Percentiles rank a stretch among this genome's conserved stretches.
phyloP scores from a whole-genome alignment of 1,140 invertebrate genomes.

The Zaprionus tsacasi region DNA sequence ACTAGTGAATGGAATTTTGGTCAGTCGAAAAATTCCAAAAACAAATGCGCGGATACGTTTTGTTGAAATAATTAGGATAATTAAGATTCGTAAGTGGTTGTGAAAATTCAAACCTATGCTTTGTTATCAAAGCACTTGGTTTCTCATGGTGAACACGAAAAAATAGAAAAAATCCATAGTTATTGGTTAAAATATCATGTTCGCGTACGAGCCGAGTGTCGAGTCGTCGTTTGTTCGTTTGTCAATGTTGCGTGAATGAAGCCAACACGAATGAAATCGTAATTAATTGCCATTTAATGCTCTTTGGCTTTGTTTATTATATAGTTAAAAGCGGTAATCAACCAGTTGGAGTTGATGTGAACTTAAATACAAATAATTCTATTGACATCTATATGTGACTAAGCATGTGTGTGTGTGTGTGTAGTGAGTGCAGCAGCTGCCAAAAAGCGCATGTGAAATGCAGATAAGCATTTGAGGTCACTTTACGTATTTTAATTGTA shows the following conservation, averaged over 20 bases:
- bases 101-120: conserved; percentile 30
- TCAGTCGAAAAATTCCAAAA: conserved; percentile 57
- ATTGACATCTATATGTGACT: conserved; percentile 18
- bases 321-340: conserved; percentile 42
- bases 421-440: conserved; percentile 53
- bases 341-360: conserved; percentile 25
- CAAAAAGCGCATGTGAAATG: conserved; percentile 65
- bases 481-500: conserved; percentile 51
- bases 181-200: conserved; percentile 36
- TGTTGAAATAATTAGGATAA: conserved; percentile 42
- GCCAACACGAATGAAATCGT: conserved; percentile 66
- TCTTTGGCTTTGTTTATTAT: conserved; percentile 59
- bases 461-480: conserved; percentile 55
- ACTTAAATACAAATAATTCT: conserved; percentile 52
- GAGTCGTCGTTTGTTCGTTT: conserved; percentile 42
- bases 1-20: conserved; percentile 54
- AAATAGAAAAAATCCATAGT: conserved; percentile 36
- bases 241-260: conserved; percentile 73
- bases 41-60: conserved; percentile 43
- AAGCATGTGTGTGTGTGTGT: conserved; percentile 33
- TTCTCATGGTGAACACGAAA: conserved; percentile 32
- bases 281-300: conserved; percentile 77
- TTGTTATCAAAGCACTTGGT: conserved; percentile 27
- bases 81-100: conserved; percentile 41
- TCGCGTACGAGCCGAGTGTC: conserved; percentile 35